Base-by-base conservation (phyloP, 1,140 invertebrate species). In the Formica exsecta region DNA sequence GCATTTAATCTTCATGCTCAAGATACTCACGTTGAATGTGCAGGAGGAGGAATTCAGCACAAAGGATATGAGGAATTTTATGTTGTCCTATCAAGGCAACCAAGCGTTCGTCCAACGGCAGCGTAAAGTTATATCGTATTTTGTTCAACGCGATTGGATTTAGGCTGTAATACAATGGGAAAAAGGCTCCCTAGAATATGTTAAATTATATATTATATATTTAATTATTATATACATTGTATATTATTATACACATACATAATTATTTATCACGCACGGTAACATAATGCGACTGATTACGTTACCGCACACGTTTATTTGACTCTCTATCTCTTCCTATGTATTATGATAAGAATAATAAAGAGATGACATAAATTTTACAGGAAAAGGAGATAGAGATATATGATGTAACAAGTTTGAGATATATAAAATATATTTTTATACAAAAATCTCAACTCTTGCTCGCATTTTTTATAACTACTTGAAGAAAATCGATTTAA, bases 1-100 rank as follows among this genome's bases (percentile, higher is more conserved):
- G 13, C 95, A 95, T 36, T 79, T 93, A 3, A 54, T 85, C 6
- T 87, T 93, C 11, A 93, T 95, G 93, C 6, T 93, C 0, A 94
- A 94, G 38, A 81, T 95, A 1, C 61, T 95, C 0, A 94, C 93
- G 0, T 51, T 93, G 1, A 86, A 93, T 6, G 54, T 91, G 1
- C 73, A 89, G 0, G 89, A 88, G 2, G 61, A 85, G 7, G 64
- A 88, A 19, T 87, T 88, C 8, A 44, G 85, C 19, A 25, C 0
- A 54, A 70, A 85, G 0, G 48, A 86, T 4, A 87, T 90, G 13
- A 5, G 90, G 0, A 11, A 65, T 0, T 29, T 85, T 0, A 36
- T 88, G 9, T 0, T 13, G 0, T 7, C 11, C 0, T 66, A 86
- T 2, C 11, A 36, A 0, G 86, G 85, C 5, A 93, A 87, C n/a